Evolutionary conservation across 37 sponge, comb jelly and placozoan species (phyloP).

Genomic region (Spongilla lacustris): DNA sequence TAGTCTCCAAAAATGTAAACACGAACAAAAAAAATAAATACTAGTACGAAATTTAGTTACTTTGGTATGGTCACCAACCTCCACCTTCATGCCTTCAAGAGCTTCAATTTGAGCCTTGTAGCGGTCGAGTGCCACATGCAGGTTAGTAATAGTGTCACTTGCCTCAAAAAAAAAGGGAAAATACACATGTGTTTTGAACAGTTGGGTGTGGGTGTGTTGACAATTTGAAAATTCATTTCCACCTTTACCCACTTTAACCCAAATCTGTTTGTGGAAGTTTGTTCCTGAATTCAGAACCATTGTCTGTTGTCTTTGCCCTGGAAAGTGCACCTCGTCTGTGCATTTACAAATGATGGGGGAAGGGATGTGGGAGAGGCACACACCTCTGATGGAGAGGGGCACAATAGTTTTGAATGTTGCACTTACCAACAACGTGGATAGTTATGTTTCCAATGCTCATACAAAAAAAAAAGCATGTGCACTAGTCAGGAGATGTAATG

Average conservation of each 20-base stretch:
- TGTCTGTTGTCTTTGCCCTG: too few species aligned
- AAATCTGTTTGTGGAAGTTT: not conserved
- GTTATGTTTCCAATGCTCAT: too few species aligned
- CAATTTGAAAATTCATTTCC: not conserved
- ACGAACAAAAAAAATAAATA: not conserved
- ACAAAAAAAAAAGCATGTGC: too few species aligned
- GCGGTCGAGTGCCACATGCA: slow-evolving; percentile 1
- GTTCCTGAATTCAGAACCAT: too few species aligned
- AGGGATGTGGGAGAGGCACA: too few species aligned
- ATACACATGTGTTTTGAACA: not conserved
- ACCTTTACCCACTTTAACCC: not conserved
- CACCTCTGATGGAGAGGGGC: too few species aligned
- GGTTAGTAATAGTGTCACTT: not conserved
- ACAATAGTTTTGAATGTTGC: too few species aligned
- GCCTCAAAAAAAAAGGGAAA: slow-evolving; percentile 6
- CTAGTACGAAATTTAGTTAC: not conserved
- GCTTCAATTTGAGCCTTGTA: slow-evolving; percentile 5
- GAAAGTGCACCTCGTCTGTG: too few species aligned
- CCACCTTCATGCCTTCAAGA: not conserved
- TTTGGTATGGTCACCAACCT: not conserved
- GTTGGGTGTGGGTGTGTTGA: not conserved
- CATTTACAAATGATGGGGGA: too few species aligned
- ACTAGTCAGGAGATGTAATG: too few species aligned
- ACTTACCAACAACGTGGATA: too few species aligned
- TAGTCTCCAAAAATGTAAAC: slow-evolving; percentile 4